Conservation (phyloP, 2,888 invertebrate genomes). For the Hesperia comma region DNA sequence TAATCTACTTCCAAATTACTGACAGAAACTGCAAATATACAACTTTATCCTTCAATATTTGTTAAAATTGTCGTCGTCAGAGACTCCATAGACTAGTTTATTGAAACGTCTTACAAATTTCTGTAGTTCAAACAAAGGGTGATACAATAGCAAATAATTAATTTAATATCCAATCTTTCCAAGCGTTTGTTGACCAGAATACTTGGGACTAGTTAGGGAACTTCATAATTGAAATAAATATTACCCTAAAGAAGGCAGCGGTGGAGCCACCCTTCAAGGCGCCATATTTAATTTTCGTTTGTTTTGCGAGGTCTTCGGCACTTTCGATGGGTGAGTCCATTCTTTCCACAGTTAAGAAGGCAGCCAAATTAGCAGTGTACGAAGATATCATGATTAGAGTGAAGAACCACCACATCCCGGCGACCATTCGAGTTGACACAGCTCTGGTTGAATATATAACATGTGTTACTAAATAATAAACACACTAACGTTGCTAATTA, state of each 20-base stretch:
- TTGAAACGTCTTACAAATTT: not conserved
- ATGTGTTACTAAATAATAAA: conserved; percentile 4
- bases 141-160: not conserved
- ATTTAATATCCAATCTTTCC: conserved; percentile 16
- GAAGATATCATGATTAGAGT: conserved; percentile 98
- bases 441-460: conserved; percentile 82
- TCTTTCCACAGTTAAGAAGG: conserved; percentile 95
- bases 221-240: conserved; percentile 43
- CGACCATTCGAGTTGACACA: conserved; percentile 94
- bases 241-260: conserved; percentile 96
- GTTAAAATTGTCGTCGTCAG: not conserved
- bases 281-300: conserved; percentile 98
- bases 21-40: no score
- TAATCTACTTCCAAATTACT: no score
- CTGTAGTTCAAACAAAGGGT: conserved; percentile 9
- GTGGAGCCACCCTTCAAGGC: conserved; percentile 97
- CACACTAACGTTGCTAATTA: not conserved
- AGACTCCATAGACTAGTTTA: not conserved
- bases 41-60: not conserved
- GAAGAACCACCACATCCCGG: conserved; percentile 98
- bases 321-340: conserved; percentile 98
- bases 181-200: conserved; percentile 19
- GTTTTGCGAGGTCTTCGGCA: conserved; percentile 97
- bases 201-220: conserved; percentile 19
- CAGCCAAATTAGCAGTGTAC: conserved; percentile 97